Evolutionary conservation across 2,113 vertebrate species (phyloP).

Genomic region (Hydrolagus affinis): DNA sequence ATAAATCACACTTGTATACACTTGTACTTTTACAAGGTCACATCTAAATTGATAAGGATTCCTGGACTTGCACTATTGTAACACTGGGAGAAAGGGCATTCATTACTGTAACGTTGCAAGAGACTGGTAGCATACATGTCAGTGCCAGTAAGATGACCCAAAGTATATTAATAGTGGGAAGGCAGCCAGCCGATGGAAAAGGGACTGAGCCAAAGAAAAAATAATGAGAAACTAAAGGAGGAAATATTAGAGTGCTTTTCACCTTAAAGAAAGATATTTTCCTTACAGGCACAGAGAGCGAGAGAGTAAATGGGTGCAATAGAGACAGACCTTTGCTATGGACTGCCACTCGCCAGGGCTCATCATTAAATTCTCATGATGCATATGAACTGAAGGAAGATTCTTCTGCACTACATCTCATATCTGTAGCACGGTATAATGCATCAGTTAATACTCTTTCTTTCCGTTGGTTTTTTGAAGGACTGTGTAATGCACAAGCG

Average conservation of each 20-base stretch:
- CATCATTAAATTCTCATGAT: background rate
- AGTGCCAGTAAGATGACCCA: background rate
- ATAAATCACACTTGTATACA: no score
- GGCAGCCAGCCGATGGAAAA: background rate
- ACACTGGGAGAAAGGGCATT: background rate
- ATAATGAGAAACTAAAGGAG: background rate
- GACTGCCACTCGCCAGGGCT: no score
- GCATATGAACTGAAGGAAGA: background rate
- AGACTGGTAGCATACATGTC: background rate
- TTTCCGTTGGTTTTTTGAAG: background rate
- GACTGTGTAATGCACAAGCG: background rate
- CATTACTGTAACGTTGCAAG: background rate
- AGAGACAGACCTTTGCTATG: background rate
- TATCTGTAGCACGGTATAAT: background rate
- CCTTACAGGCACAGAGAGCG: background rate
- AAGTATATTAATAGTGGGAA: background rate
- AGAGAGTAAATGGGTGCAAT: background rate
- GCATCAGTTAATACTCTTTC: background rate
- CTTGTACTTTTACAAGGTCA: background rate
- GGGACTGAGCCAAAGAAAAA: background rate
- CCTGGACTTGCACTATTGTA: no score
- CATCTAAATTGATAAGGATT: background rate
- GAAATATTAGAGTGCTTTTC: background rate
- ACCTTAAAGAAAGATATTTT: background rate
- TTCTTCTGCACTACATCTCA: background rate